Evolutionary conservation across 1,140 invertebrate genomes (phyloP), one percentile per base, ranked within the genome.

Genomic region (Diprion similis): DNA sequence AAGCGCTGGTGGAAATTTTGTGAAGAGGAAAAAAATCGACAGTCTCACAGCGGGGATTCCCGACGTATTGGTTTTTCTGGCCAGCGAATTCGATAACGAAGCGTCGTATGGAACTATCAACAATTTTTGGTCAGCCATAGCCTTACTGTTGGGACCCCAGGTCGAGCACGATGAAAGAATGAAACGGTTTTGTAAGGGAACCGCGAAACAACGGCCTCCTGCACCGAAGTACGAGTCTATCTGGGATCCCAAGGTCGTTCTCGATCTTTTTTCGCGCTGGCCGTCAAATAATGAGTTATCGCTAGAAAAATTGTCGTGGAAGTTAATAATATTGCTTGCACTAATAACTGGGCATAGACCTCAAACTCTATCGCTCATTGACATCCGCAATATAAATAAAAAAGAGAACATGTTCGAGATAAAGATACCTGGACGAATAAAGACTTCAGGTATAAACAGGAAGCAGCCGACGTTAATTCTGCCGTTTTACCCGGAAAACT

Each of bases 131-230:
- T 76, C 71, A 18, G 73, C 73, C 3, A 59, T 77, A n/a, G 13
- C 76, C 13, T 18, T 67, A 10, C 68, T 77, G 15, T 10, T 72
- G 68, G 66, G 59, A 70, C 10, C 18, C 17, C 3, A 73, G 71
- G 37, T 77, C 13, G 71, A 71, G 10, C 51, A 74, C 7, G 77
- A 78, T 59, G 70, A 71, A 17, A 37, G 73, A 19, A 73, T 80
- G 8, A 79, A 77, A 46, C 68, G 75, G 64, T 76, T 81, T 46
- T 76, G 77, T 11, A 81, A 82, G 72, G 80, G 76, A 17, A 72
- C 64, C 13, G 73, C 72, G 51, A 78, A 71, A 68, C 17, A 78
- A 18, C 72, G 78, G 65, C 78, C 78, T 1, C 74, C 70, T 19
- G 24, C 37, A 45, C 79, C 79, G 10, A 80, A 75, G 66, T 82